Evolutionary conservation across 2,888 invertebrate genomes (phyloP), one percentile per base, ranked within the genome.

Genomic region (Drosophila koepferae): DNA sequence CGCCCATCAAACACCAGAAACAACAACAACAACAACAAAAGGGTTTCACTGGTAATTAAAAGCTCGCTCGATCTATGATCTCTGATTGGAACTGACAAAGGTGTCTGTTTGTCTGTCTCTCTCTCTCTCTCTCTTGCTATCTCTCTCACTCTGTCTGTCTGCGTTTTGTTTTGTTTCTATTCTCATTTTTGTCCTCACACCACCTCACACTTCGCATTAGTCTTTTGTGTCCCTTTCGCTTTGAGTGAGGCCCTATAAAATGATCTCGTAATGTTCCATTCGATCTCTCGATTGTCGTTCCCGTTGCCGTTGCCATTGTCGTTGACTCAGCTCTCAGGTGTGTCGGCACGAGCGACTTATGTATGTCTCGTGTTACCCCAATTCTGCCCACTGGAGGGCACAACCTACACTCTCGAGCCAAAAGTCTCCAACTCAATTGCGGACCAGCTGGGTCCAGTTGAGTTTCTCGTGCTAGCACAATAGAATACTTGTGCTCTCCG

Each of bases 261-360:
- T 62, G 74, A 74, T 70, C 86, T 74, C 77, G 74, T 82, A 87
- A 84, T 77, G 82, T 87, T 81, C 74, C 82, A 70, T 75, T 82
- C 72, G 72, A 87, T 84, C 77, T 60, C 74, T 60, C 34, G 36
- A 51, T 51, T 14, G 34, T 34, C 51, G 69, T 81, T 72, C 72
- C 28, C 48, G 12, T 51, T 51, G 51, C 60, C 51, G 67, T 72
- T 71, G 82, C 70, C 80, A 77, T n/a, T 60, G 49, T 18, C 31
- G 49, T 63, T 60, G 51, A 67, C 34, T 49, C 64, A 40, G 43
- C 54, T 41, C 67, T 87, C 83, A 89, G 90, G 90, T 89, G 90
- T 81, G 83, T 87, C 82, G 82, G 90, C 83, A 83, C 83, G 90
- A 89, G 83, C 88, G 85, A 62, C 62, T 69, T 60, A 60, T 70